Conservation (phyloP, 2,797 vertebrate genomes). For the Zalophus californianus region DNA sequence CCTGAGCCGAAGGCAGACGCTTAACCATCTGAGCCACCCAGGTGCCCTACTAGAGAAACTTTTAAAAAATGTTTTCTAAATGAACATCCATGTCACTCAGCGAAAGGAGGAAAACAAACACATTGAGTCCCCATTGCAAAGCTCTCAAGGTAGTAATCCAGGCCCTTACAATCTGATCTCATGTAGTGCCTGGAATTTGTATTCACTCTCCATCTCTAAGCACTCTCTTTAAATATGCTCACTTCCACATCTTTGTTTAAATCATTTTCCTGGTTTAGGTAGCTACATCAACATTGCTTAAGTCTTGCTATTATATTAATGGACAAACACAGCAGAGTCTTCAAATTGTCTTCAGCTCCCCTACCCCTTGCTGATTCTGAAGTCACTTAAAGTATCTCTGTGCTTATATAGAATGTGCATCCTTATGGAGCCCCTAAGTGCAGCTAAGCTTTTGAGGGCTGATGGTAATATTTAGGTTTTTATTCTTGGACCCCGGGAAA, state of each 20-base stretch:
- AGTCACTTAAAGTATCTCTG: neutral
- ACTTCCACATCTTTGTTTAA: neutral
- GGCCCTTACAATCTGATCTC: neutral
- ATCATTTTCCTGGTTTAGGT: neutral
- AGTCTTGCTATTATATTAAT: neutral
- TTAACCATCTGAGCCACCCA: no score
- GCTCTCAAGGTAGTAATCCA: neutral
- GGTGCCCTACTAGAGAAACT: neutral
- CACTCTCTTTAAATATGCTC: neutral
- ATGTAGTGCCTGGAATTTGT: neutral
- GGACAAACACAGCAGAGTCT: neutral
- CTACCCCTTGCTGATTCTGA: neutral
- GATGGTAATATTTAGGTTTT: neutral
- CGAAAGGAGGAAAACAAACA: neutral
- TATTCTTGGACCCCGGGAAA: neutral
- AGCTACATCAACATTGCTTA: neutral
- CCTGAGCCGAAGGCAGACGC: no score
- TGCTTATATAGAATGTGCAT: fast-evolving
- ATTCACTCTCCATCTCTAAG: neutral
- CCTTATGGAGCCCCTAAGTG: neutral
- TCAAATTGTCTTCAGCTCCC: neutral
- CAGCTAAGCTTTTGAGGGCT: neutral
- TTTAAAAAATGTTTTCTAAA: neutral
- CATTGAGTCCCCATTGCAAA: neutral
- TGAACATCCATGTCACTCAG: neutral